Base-by-base conservation (phyloP, 2,113 vertebrate genomes). In the Acanthisitta chloris region DNA sequence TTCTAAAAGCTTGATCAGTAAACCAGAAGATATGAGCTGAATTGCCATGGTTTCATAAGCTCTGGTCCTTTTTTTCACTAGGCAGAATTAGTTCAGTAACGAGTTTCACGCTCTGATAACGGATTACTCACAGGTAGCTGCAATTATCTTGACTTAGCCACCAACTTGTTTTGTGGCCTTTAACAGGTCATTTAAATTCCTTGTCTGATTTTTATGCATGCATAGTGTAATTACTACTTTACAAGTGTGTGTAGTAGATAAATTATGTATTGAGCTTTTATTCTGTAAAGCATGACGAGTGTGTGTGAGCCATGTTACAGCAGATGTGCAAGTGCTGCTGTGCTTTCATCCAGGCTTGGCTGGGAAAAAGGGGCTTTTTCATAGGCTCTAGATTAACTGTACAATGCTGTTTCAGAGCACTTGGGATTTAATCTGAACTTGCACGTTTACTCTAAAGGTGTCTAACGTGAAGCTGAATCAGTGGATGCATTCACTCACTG, bases 161-260 rank as follows among this genome's bases (percentile, higher is more conserved):
- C 82, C 67, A 88, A 24, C 55, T 94, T 86, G 76, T 85, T 89
- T 80, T 94, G 82, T 92, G 85, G 92, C 74, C 92, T 96, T 94
- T 81, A 94, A 66, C 40, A 72, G 87, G 74, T 92, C 82, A 72
- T 89, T 94, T 77, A 89, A 94, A 79, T 89, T 85, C 61, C 73
- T 92, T 86, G 90, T 65, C 61, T 70, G 77, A 62, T 94, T 91
- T 93, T 92, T 96, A 80, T 88, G 81, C 40, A 49, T 57, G 34
- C 83, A 3, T 28, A 73, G 49, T 48, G 54, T 92, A 96, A 93
- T 91, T 85, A 80, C 36, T 81, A 9, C 83, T 90, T 82, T 86
- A 71, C 38, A 59, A 40, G 73, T 45, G 7, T 57, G 57, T 67
- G 67, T 94, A 78, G 71, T 77, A 80, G 86, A 86, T 94, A 86